phyloP scores from a whole-genome alignment of 1,140 invertebrate species.

The Dolichoris vasculosae region DNA sequence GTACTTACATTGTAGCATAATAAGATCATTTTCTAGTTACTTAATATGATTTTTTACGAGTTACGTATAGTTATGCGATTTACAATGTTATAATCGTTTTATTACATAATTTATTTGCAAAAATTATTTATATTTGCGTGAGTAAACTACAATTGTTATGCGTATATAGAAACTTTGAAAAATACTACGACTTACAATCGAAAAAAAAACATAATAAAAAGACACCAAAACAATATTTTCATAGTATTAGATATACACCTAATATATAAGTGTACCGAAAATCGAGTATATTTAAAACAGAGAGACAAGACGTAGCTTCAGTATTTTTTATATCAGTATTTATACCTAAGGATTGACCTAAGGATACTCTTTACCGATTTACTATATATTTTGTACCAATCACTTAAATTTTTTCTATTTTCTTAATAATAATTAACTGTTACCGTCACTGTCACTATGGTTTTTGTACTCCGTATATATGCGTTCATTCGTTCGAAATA shows the following conservation, averaged over 20 bases:
- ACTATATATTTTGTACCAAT: constrained; percentile 34
- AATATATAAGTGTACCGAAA: constrained; percentile 6
- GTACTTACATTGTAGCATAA: constrained; percentile 12
- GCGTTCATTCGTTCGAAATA: not conserved
- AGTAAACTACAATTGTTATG: not conserved
- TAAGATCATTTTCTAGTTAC: not conserved
- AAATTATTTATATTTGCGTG: constrained; percentile 15
- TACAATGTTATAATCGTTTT: not conserved
- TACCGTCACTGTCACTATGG: constrained; percentile 29
- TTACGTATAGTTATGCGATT: not conserved
- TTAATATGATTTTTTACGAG: not conserved
- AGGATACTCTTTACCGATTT: constrained; percentile 47
- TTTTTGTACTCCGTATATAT: constrained; percentile 6
- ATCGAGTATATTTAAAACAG: constrained; percentile 20
- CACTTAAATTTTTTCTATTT: not conserved
- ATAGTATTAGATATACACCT: constrained; percentile 26
- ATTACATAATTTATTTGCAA: constrained; percentile 26
- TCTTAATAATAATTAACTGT: constrained; percentile 34
- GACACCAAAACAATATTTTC: constrained; percentile 41
- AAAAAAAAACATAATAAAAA: constrained; percentile 33
- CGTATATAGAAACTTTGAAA: constrained; percentile 3
- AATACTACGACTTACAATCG: constrained; percentile 2
- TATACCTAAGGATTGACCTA: constrained; percentile 56
- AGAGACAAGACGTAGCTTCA: constrained; percentile 60
- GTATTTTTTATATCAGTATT: constrained; percentile 75